Base-by-base conservation (phyloP, 2,888 invertebrate genomes). In the Nomada fabriciana region DNA sequence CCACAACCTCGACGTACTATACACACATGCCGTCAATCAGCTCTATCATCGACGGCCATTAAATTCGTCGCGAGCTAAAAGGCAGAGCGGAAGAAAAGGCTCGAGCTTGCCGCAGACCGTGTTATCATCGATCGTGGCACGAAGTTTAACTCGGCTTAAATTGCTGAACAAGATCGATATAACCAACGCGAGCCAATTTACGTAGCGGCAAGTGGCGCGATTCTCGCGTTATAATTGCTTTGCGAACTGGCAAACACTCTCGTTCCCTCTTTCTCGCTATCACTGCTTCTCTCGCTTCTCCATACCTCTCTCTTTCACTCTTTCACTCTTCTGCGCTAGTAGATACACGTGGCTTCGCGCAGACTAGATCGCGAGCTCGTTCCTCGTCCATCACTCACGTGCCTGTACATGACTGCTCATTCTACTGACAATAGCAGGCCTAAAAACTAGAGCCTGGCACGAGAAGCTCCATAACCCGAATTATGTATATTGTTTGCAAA, bases 381-480 rank as follows among this genome's bases (percentile, higher is more conserved):
- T 87, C 88, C 88, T 88, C 91, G 86, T 87, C 90, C 91, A 91
- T 92, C 92, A 90, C 89, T 91, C 90, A 91, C 88, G 67, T 72
- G 82, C 82, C 89, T 83, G 87, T 89, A 91, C 90, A 86, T 88
- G 89, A 89, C 86, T 91, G 91, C 87, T 91, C 91, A 88, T 90
- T 91, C 89, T 83, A 80, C 89, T 88, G 89, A 89, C 89, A 86
- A 89, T 85, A 79, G 82, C 87, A 85, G 86, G 86, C 88, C 80
- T 84, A 74, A 90, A 89, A 89, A 83, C 88, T 88, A 82, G 90
- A 89, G 90, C 91, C 92, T 91, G 91, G 92, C 90, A 92, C 92
- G 91, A 91, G 90, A 83, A 88, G 89, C 88, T 79, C 86, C 87
- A 82, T 82, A 80, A 84, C 83, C 81, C 78, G 67, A 88, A 86